Percentiles rank a stretch among this genome's conserved stretches.
Evolutionary conservation across 2,797 vertebrate species (phyloP).

Genomic region (Spheniscus humboldti): DNA sequence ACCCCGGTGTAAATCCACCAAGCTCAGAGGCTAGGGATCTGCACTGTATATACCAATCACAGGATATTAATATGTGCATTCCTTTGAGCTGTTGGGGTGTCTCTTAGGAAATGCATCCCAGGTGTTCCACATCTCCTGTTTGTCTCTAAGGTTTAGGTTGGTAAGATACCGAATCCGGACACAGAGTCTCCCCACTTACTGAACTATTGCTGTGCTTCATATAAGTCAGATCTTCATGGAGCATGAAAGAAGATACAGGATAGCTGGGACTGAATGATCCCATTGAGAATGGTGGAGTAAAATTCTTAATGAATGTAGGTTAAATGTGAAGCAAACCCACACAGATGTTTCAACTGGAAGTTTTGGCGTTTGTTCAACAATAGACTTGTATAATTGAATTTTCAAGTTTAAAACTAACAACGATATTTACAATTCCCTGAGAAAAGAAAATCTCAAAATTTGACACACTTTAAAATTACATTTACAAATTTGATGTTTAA

Average conservation of each 20-base stretch:
- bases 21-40: background rate
- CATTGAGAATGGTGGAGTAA: background rate
- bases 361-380: background rate
- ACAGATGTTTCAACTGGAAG: background rate
- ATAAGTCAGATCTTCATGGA: background rate
- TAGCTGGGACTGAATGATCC: background rate
- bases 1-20: background rate
- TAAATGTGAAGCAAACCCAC: background rate
- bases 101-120: background rate
- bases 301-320: background rate
- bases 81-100: background rate
- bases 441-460: background rate
- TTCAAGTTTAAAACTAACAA: background rate
- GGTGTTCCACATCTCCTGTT: background rate
- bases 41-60: too few relatives aligned
- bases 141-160: background rate
- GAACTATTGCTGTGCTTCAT: background rate
- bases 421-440: background rate
- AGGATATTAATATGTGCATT: background rate
- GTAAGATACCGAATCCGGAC: rapidly evolving
- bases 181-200: background rate
- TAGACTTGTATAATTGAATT: background rate
- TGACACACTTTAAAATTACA: background rate
- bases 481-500: background rate
- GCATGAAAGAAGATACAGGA: background rate